These are phyloP conservation scores for Drosophila sp. DNA, from an alignment of 1,140 invertebrate species.

Conservation along the genomic window DNA sequence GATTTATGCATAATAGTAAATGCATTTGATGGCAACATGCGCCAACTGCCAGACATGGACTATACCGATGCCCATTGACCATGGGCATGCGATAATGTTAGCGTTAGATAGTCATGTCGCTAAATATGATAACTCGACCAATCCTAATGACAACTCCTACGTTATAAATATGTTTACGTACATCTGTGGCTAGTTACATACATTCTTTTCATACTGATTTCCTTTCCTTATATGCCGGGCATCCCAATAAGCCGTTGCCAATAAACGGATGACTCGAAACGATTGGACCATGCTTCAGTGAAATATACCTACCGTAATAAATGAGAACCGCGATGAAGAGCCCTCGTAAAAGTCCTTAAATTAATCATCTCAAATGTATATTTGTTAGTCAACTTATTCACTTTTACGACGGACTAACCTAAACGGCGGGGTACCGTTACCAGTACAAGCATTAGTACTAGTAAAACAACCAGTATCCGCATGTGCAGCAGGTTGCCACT, in stretches of 20 bases:
- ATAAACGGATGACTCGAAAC: not conserved
- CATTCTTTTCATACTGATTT: not conserved
- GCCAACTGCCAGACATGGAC: constrained; percentile 52
- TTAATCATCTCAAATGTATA: constrained; percentile 81
- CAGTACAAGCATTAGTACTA: constrained; percentile 46
- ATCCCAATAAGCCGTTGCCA: not conserved
- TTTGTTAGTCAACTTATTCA: constrained; percentile 71
- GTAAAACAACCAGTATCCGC: constrained; percentile 44
- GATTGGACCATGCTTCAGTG: constrained; percentile 21
- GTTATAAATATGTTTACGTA: not conserved
- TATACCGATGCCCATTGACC: constrained; percentile 16
- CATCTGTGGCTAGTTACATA: not conserved
- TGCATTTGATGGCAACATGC: constrained; percentile 82
- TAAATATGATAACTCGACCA: constrained; percentile 1
- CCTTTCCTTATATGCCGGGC: not conserved
- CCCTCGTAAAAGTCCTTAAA: constrained; percentile 83
- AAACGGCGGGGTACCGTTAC: constrained; percentile 42
- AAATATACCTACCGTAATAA: constrained; percentile 71
- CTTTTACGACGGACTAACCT: constrained; percentile 64
- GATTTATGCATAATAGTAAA: constrained; percentile 83
- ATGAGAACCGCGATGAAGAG: constrained; percentile 78
- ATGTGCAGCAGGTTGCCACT: constrained; percentile 49
- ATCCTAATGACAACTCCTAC: not conserved
- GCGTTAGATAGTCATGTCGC: not conserved
- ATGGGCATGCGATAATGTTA: constrained; percentile 18